phyloP scores from a whole-genome alignment of 2,888 invertebrate species.

The Campaea margaritaria region DNA sequence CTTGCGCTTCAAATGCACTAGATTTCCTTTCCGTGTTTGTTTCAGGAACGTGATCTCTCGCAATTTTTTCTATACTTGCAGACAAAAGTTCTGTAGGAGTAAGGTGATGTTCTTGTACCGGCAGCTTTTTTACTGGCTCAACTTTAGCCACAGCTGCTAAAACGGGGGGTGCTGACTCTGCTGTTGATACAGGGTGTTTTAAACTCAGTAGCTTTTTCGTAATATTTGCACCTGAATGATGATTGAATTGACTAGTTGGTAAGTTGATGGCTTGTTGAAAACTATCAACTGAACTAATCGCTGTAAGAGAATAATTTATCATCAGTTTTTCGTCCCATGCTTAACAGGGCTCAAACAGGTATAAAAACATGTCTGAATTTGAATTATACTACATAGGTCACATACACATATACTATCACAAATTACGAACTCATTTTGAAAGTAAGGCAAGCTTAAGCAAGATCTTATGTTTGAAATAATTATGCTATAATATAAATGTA shows the following conservation, averaged over 20 bases:
- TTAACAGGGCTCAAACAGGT: neutral
- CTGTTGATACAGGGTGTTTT: conserved; percentile 43
- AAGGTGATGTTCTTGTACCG: conserved; percentile 55
- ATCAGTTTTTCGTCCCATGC: neutral
- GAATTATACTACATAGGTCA: neutral
- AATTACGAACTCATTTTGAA: neutral
- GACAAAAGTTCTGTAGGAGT: conserved; percentile 75
- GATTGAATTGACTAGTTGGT: conserved; percentile 76
- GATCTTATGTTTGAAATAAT: too few relatives aligned
- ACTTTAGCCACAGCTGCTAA: conserved; percentile 48
- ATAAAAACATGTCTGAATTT: neutral
- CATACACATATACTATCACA: neutral
- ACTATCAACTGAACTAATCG: conserved; percentile 77
- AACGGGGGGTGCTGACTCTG: conserved; percentile 56
- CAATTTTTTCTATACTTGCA: conserved; percentile 77
- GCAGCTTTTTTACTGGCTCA: conserved; percentile 53
- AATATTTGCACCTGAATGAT: conserved; percentile 42
- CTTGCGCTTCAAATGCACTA: conserved; percentile 77
- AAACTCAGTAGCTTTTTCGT: conserved; percentile 29
- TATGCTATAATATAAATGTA: too few relatives aligned
- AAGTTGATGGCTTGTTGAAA: conserved; percentile 69
- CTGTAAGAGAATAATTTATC: conserved; percentile 59
- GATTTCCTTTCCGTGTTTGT: conserved; percentile 56
- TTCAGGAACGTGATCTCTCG: conserved; percentile 61
- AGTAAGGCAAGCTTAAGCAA: neutral